Base-by-base conservation (phyloP, 2,888 invertebrate genomes). In the Aporophyla nigra region DNA sequence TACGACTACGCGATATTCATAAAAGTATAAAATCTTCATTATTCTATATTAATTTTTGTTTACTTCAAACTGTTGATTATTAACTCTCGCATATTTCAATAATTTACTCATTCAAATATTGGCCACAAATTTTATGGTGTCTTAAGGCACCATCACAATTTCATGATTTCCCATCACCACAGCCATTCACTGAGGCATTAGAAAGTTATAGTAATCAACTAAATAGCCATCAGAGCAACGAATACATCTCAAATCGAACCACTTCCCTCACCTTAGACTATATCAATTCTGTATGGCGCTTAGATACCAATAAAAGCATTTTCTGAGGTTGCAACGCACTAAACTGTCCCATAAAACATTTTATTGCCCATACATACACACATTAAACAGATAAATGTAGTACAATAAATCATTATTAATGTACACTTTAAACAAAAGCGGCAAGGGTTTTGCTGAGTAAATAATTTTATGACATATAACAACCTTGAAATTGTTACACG, bases 331-430 rank as follows among this genome's bases (percentile, higher is more conserved):
- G 92, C 91, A 90, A 91, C 91, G 92, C 93, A 91, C 93, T 95
- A 92, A 94, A 94, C 89, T 93, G 94, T 93, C 93, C 91, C 94
- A 95, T 95, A 95, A 96, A 96, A 94, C 92, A 89, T 92, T 95
- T 95, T 95, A 96, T 94, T 90, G 92, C 89, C 94, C 94, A 94
- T 95, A 94, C 93, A 89, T 93, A 94, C 94, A 95, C 94, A 94
- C 95, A 95, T 95, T 95, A 95, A 93, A 93, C 91, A 93, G 93
- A 94, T 94, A 95, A 91, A 95, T 92, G 91, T 93, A 93, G 92
- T 91, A 91, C 89, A 92, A 95, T 96, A 96, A 96, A 96, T 96
- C 95, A 95, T 93, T 90, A 92, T 93, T 94, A 95, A 93, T 93
- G 93, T 89, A 90, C 85, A 91, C 90, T 93, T 94, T 93, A 95